Evolutionary conservation across 1,140 invertebrate species (phyloP).

Genomic region (Stenopsyche tienmushanensis): DNA sequence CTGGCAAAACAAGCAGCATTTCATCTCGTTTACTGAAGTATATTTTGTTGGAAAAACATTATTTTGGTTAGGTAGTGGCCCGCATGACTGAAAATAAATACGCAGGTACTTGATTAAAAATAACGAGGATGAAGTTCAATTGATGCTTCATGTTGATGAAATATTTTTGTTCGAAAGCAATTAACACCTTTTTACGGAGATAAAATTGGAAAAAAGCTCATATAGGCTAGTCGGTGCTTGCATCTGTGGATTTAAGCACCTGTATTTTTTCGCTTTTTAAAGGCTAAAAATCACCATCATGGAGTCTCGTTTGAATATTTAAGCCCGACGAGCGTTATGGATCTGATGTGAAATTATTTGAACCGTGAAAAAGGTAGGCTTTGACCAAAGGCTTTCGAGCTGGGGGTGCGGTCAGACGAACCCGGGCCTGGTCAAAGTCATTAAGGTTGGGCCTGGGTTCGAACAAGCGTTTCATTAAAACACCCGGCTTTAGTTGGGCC

Average conservation of each 20-base stretch:
- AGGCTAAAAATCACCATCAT: not conserved
- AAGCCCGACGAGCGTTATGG: not conserved
- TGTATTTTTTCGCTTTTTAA: not conserved
- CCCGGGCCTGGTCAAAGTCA: constrained; percentile 7
- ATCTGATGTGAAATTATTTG: not conserved
- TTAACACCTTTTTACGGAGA: not conserved
- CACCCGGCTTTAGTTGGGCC: not conserved
- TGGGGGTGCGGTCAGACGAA: constrained; percentile 6
- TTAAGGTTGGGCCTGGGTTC: constrained; percentile 11
- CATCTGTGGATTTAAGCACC: not conserved
- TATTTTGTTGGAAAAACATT: too few species aligned
- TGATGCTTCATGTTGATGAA: too few species aligned
- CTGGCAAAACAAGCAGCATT: too few species aligned
- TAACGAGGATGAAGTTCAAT: too few species aligned
- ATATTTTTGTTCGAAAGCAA: not conserved
- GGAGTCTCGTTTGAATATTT: not conserved
- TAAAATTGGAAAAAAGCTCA: not conserved
- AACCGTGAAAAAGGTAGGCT: constrained; percentile 1
- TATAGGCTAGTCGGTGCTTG: not conserved
- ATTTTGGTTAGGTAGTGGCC: too few species aligned
- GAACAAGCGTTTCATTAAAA: constrained; percentile 20
- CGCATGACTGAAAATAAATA: too few species aligned
- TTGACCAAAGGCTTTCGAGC: not conserved
- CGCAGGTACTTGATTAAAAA: too few species aligned
- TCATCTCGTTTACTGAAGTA: too few species aligned